Evolutionary conservation across 1,140 invertebrate genomes (phyloP).

Genomic region (Heliothis virescens): DNA sequence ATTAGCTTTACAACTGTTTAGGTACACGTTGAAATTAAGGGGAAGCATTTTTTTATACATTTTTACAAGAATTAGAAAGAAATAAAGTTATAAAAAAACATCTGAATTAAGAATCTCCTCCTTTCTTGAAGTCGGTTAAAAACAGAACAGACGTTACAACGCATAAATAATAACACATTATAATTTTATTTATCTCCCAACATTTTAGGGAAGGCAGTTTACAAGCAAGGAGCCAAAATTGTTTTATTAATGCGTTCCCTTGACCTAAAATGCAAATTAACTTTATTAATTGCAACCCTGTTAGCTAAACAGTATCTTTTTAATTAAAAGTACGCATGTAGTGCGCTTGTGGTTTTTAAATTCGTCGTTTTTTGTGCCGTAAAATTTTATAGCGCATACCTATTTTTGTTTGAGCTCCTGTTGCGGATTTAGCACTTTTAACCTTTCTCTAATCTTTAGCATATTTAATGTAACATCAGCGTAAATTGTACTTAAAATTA

Average conservation of each 20-base stretch:
- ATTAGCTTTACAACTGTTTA: too few species aligned
- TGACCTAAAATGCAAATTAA: slow-evolving; percentile 49
- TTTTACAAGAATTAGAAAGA: too few species aligned
- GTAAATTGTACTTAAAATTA: too few species aligned
- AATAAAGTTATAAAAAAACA: too few species aligned
- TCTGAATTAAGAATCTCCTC: too few species aligned
- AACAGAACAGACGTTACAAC: too few species aligned
- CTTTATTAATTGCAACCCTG: slow-evolving; percentile 45
- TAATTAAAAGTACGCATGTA: slow-evolving; percentile 38
- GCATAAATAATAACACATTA: background rate
- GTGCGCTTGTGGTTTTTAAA: slow-evolving; percentile 12
- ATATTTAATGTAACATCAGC: background rate
- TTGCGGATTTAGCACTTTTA: background rate
- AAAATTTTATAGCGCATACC: background rate
- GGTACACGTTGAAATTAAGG: too few species aligned
- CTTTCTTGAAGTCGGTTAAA: too few species aligned
- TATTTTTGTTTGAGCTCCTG: background rate
- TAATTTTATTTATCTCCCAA: slow-evolving; percentile 27
- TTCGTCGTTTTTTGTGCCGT: background rate
- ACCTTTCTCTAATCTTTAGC: background rate
- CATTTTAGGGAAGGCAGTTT: slow-evolving; percentile 12
- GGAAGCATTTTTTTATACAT: too few species aligned
- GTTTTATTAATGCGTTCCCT: slow-evolving; percentile 47
- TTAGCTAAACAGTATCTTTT: slow-evolving; percentile 39
- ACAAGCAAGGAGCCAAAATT: slow-evolving; percentile 34